These are phyloP conservation scores for Psammodynastes pulverulentus DNA, from an alignment of 2,113 vertebrate genomes.

Conservation along the genomic window DNA sequence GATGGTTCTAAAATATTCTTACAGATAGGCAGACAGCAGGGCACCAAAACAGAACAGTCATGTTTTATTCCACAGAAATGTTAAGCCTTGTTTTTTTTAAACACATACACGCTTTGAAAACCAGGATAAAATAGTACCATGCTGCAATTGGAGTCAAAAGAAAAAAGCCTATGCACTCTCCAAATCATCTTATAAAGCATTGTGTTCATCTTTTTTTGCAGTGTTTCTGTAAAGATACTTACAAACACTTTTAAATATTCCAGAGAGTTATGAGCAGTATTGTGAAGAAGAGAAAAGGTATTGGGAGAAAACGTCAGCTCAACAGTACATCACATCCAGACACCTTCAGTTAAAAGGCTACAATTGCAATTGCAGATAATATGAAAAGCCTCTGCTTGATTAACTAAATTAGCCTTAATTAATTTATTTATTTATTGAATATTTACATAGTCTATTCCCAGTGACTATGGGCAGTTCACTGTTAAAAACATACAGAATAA, in stretches of 20 bases:
- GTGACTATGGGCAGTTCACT: neutral
- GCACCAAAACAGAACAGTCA: neutral
- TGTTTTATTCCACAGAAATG: neutral
- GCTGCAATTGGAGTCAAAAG: neutral
- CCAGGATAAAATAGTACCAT: neutral
- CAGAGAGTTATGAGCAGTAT: neutral
- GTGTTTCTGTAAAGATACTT: neutral
- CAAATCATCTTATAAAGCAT: neutral
- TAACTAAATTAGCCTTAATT: neutral
- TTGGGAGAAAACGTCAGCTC: neutral
- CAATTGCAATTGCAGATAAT: neutral
- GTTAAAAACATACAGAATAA: neutral
- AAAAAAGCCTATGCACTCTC: neutral
- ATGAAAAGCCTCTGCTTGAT: neutral
- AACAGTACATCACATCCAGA: neutral
- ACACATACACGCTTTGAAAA: neutral
- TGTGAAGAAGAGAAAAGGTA: neutral
- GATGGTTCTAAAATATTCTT: neutral
- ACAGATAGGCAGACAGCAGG: neutral
- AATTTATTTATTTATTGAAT: neutral
- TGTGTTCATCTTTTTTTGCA: neutral
- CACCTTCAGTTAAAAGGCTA: neutral
- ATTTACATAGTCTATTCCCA: neutral
- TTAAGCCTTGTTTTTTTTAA: neutral
- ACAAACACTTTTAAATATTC: neutral